phyloP scores from a whole-genome alignment of 23 tunicate species.

The Corella eumyota region DNA sequence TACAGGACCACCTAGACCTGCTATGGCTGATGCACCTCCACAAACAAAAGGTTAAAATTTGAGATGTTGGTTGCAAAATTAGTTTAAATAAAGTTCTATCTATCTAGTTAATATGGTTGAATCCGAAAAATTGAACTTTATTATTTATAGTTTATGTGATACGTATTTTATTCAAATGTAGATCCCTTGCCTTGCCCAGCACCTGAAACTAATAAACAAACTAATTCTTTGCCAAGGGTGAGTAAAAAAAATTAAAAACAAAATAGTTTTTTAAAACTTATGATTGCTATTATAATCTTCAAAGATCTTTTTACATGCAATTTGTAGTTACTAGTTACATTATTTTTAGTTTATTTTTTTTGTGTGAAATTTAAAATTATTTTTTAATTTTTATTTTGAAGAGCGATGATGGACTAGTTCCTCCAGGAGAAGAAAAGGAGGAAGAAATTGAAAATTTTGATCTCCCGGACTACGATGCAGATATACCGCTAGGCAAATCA shows the following conservation, averaged over 20 bases:
- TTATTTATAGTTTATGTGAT: too few relatives aligned
- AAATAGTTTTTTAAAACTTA: neutral
- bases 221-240: too few relatives aligned
- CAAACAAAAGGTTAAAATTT: neutral
- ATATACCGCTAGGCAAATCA: conserved; percentile 38
- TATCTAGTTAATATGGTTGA: too few relatives aligned
- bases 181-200: too few relatives aligned
- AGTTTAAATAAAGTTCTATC: too few relatives aligned
- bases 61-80: too few relatives aligned
- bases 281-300: neutral
- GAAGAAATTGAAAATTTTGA: conserved; percentile 67
- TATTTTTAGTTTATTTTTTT: neutral
- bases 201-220: neutral
- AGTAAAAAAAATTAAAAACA: too few relatives aligned
- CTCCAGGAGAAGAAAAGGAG: conserved; percentile 57
- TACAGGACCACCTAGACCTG: conserved; percentile 18
- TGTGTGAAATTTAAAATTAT: neutral
- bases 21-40: neutral
- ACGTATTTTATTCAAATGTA: too few relatives aligned
- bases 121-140: too few relatives aligned
- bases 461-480: conserved; percentile 68
- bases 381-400: neutral
- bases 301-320: neutral
- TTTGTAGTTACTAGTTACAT: too few relatives aligned
- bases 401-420: conserved; percentile 21